Conservation (phyloP, 92 coral and sea anemone genomes). For the Micromussa lordhowensis region DNA sequence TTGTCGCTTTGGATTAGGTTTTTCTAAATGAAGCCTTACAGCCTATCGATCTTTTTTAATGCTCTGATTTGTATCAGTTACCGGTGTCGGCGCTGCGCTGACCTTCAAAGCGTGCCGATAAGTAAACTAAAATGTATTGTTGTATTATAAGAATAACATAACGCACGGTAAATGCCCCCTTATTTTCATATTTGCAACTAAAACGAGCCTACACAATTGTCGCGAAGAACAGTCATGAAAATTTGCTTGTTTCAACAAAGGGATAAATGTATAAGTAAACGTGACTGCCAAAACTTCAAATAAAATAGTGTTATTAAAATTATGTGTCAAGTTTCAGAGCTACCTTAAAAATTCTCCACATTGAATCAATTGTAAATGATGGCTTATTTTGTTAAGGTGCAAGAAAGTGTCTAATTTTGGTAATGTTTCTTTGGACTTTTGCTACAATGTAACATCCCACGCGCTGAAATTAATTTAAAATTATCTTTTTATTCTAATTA, state of each 20-base stretch:
- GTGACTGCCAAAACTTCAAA: neutral
- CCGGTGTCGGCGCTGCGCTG: neutral
- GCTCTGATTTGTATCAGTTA: neutral
- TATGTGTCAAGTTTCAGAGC: neutral
- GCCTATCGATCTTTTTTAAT: neutral
- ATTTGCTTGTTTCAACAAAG: neutral
- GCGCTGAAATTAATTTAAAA: neutral
- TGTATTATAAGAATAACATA: neutral
- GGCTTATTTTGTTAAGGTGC: neutral
- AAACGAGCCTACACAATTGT: neutral
- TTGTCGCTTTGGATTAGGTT: neutral
- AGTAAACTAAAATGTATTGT: no score
- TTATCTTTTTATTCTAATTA: neutral
- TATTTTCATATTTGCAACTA: neutral
- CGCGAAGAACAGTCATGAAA: neutral
- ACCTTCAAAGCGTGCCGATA: conserved; percentile 11
- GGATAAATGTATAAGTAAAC: neutral
- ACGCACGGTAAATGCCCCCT: neutral
- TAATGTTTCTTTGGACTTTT: neutral
- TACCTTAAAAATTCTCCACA: neutral
- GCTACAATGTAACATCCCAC: neutral
- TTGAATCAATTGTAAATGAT: neutral
- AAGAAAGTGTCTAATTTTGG: neutral
- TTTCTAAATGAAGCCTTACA: neutral
- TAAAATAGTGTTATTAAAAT: neutral